Evolutionary conservation across 2,113 vertebrate species (phyloP), one percentile per base, ranked within the genome.

Genomic region (Eonycteris spelaea): DNA sequence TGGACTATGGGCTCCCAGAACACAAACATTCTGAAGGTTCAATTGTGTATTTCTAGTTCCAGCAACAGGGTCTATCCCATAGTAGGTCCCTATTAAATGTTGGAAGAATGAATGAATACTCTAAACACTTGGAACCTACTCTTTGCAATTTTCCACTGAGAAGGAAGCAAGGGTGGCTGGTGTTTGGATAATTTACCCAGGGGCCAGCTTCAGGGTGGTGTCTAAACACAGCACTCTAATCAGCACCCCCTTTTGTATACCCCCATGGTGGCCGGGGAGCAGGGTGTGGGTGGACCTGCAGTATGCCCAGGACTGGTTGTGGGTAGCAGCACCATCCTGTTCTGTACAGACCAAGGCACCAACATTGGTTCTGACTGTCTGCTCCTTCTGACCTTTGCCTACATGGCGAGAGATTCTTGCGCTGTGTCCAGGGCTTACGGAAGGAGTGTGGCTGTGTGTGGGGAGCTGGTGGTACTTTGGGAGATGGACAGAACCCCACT

Each of bases 301-400:
- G 9, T 33, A n/a, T 19, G 61, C 53, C 35, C 3, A 0, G 0
- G 67, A 43, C 51, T 30, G 48, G 12, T 3, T 38, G 21, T 59
- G 45, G 45, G 19, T 12, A 14, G 15, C 22, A n/a, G 67, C 3
- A 14, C 19, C 2, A 5, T 33, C 59, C 24, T 18, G 68, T 8
- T 40, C 68, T 87, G 48, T 4, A 67, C 61, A 57, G 61, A 80
- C 22, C 0, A 0, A 86, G 33, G 30, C 28, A 28, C 7, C 14
- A 6, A 43, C 71, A 16, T 48, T 57, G 70, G 28, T 0, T 0
- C 53, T 0, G 2, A 8, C 21, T 19, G n/a, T 28, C 2, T n/a
- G 10, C 33, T 48, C 68, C 61, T 45, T 59, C 45, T 68, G 10
- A 30, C 65, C 9, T 3, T 63, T 33, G 26, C 57, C 75, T 12